Conservation (phyloP, 2,797 vertebrate species). For the Lagodon rhomboides region DNA sequence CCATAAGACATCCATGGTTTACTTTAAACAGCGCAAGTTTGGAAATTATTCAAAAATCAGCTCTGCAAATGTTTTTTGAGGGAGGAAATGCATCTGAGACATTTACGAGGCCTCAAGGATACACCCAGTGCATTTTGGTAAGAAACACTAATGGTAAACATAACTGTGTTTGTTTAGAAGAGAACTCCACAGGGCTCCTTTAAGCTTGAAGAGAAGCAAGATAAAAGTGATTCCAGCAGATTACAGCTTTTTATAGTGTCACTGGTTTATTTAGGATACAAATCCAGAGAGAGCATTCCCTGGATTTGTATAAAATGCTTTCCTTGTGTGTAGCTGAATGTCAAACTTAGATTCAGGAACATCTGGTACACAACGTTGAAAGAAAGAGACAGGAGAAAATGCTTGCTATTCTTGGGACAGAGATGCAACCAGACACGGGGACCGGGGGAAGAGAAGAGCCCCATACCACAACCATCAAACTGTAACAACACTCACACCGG, state of each 20-base stretch:
- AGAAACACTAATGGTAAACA: slow-evolving; percentile 29
- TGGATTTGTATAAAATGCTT: slow-evolving; percentile 5
- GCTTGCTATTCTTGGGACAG: slow-evolving; percentile 10
- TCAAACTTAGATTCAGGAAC: neutral
- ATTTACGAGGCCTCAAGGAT: slow-evolving; percentile 3
- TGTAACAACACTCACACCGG: slow-evolving; percentile 37
- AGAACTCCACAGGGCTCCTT: slow-evolving; percentile 11
- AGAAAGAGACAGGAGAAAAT: neutral
- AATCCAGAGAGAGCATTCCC: neutral
- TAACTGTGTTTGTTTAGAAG: slow-evolving; percentile 27
- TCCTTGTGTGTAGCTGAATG: slow-evolving; percentile 6
- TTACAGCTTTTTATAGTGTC: slow-evolving; percentile 9
- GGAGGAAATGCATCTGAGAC: neutral
- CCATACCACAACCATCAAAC: slow-evolving; percentile 15
- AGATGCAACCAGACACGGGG: slow-evolving; percentile 20
- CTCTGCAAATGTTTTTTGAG: slow-evolving; percentile 25
- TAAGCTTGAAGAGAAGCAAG: neutral
- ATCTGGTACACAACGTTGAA: neutral
- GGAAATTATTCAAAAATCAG: neutral
- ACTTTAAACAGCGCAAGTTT: neutral
- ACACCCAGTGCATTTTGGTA: neutral
- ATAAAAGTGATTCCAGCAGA: slow-evolving; percentile 36
- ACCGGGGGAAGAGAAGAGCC: slow-evolving; percentile 10
- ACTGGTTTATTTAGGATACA: slow-evolving; percentile 18
- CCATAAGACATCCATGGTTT: neutral